phyloP scores from a whole-genome alignment of 2,797 vertebrate genomes.

The Echiichthys vipera region DNA sequence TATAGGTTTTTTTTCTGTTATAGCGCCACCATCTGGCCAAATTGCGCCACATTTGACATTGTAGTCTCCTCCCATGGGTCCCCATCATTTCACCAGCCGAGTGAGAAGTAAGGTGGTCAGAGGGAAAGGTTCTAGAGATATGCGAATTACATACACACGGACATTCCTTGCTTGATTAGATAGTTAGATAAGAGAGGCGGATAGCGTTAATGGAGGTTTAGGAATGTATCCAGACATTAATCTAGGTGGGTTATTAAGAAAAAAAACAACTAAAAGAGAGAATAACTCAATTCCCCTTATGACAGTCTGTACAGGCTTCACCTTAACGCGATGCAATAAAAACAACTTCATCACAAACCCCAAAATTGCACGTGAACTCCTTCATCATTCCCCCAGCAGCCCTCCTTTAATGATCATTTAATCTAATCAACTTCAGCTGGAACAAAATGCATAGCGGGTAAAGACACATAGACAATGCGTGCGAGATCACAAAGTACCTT shows the following conservation, averaged over 20 bases:
- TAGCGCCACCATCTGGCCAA: too few species aligned
- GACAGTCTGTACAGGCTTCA: neutral
- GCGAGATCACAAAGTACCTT: neutral
- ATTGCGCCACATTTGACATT: too few species aligned
- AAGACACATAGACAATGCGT: neutral
- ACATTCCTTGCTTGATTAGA: too few species aligned
- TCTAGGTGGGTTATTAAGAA: neutral
- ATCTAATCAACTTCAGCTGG: conserved; percentile 6
- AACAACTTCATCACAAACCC: neutral
- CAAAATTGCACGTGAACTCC: neutral
- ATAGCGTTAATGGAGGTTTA: neutral
- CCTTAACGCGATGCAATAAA: neutral
- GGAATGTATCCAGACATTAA: too few species aligned
- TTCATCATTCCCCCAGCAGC: neutral
- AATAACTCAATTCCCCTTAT: neutral
- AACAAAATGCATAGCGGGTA: neutral
- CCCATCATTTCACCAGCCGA: too few species aligned
- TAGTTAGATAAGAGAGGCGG: neutral
- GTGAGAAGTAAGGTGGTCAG: too few species aligned
- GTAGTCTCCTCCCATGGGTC: too few species aligned
- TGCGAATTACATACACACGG: too few species aligned
- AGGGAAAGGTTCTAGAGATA: too few species aligned
- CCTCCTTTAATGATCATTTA: neutral
- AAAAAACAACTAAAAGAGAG: neutral
- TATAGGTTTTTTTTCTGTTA: too few species aligned